Conservation (phyloP, 2,797 vertebrate genomes). For the Cyclura pinguis region DNA sequence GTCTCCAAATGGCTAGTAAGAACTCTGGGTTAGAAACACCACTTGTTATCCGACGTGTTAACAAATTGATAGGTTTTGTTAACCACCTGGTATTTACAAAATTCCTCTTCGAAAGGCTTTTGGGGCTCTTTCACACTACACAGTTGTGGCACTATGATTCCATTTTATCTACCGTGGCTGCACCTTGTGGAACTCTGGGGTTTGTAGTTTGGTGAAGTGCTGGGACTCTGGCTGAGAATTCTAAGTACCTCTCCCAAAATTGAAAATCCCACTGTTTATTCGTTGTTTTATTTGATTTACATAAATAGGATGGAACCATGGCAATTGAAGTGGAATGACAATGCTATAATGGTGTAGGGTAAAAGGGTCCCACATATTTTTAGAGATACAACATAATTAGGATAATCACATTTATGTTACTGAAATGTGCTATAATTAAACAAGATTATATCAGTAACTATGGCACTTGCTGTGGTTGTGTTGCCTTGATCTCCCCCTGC, state of each 20-base stretch:
- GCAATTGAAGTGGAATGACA: no score
- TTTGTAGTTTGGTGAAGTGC: no score
- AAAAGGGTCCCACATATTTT: neutral
- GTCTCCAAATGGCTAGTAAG: conserved; percentile 67
- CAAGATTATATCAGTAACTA: neutral
- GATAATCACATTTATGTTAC: neutral
- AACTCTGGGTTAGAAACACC: conserved; percentile 10
- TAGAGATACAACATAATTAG: neutral
- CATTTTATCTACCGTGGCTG: no score
- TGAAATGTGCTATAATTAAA: neutral
- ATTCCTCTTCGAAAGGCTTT: neutral
- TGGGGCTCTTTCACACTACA: neutral
- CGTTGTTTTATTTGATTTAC: no score
- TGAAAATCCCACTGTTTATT: no score
- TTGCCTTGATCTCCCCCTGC: neutral
- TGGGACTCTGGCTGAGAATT: neutral
- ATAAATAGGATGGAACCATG: no score
- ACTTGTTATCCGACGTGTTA: neutral
- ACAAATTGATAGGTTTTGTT: neutral
- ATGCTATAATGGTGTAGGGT: no score
- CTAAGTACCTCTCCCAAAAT: no score
- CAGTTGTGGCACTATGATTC: no score
- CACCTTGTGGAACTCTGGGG: no score
- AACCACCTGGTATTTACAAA: neutral
- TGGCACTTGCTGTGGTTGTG: neutral